Base-by-base conservation (phyloP, 2,888 invertebrate genomes). In the Eupeodes latifasciatus region DNA sequence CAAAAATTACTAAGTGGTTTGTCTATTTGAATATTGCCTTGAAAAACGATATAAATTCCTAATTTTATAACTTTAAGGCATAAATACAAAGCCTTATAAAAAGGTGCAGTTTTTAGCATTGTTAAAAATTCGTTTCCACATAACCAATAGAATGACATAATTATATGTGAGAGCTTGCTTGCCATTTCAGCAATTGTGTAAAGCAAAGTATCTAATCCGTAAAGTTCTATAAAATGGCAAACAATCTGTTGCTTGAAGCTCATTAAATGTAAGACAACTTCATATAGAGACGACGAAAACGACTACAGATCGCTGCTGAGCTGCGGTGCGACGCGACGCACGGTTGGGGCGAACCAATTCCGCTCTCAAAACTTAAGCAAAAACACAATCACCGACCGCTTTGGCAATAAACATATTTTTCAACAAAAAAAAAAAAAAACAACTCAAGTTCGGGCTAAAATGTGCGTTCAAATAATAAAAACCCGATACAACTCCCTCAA, bases 401-500 rank as follows among this genome's bases (percentile, higher is more conserved):
- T 11, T 49, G 44, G 53, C 76, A 61, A 71, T 77, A 81, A 84
- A 77, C 19, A 64, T 62, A 19, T 19, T 51, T 69, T 34, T 77
- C 16, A 34, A 34, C 47, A 64, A 71, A 74, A 34, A 53, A 64
- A 71, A 74, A 51, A 6, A 34, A 53, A 64, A 71, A 74, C 44
- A 6, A 4, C 3, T 27, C 27, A 27, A 27, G 27, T 7, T 4
- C 4, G 14, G 14, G 44, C 36, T 59, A 51, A 36, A 51, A 36
- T 69, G 67, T 55, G 53, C 27, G 69, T 75, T 85, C 75, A 53
- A 88, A 88, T 83, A 87, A 87, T 88, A 88, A 88, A 85, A 88
- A 57, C 69, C 53, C 69, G 47, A 85, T 81, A 85, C 77, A 85
- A 88, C 88, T 88, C 88, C 88, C 85, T 88, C 85, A 85, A 72